Conservation (phyloP, 2,113 vertebrate genomes). For the Cathartes aura region DNA sequence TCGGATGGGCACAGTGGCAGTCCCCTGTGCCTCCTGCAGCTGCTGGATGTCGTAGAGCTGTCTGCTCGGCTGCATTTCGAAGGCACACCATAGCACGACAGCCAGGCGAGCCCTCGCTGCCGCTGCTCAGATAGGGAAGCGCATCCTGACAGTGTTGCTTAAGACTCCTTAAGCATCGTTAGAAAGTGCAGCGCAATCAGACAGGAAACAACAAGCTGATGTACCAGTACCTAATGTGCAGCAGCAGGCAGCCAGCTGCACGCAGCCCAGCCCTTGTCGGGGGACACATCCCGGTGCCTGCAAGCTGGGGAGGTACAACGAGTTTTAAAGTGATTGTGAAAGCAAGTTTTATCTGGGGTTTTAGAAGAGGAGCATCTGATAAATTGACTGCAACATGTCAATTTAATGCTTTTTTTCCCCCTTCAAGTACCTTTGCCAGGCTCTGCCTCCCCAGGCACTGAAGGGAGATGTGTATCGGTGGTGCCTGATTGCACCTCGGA, state of each 20-base stretch:
- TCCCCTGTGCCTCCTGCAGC: neutral
- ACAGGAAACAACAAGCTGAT: neutral
- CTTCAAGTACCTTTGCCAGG: neutral
- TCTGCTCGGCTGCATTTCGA: fast-evolving
- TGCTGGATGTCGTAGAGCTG: fast-evolving
- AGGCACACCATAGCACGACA: neutral
- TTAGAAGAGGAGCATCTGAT: neutral
- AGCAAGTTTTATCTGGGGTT: neutral
- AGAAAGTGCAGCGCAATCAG: neutral
- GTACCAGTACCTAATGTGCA: neutral
- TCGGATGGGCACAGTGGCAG: fast-evolving
- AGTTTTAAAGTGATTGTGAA: neutral
- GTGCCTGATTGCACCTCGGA: neutral
- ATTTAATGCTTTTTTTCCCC: neutral
- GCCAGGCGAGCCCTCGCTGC: neutral
- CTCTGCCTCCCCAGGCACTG: neutral
- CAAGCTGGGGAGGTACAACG: neutral
- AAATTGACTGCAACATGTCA: neutral
- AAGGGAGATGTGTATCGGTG: neutral
- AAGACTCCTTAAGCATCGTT: neutral
- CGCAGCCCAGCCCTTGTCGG: neutral
- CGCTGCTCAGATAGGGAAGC: neutral
- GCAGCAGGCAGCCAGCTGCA: conserved; percentile 15
- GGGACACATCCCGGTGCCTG: neutral
- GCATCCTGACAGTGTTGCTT: neutral